Evolutionary conservation across 2,888 invertebrate genomes (phyloP), one percentile per base, ranked within the genome.

Genomic region (Diplazon laetatorius): DNA sequence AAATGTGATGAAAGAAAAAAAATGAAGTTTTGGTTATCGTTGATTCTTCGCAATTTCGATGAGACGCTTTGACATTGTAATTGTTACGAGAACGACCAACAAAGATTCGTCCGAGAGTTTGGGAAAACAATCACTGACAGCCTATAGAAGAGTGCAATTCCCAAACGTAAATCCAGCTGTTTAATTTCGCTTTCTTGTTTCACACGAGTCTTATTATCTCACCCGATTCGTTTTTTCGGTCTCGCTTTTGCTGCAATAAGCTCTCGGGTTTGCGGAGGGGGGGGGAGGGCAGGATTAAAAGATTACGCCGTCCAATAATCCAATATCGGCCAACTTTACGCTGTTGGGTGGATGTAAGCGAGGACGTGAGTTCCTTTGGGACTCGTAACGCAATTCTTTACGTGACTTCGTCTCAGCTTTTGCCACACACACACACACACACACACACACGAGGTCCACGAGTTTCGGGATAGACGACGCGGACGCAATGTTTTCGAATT

Each of bases 361-460:
- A 82, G 82, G 77, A 81, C 83, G 81, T 30, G 57, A 74, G 72
- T 84, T 85, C 85, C 85, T 80, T 62, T 62, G 85, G 85, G 85
- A 86, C 83, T 85, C 85, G 73, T 76, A 71, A 82, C 80, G 84
- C 86, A 86, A 88, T 86, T 86, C 87, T 87, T 87, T 84, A 87
- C 86, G 86, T 83, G 85, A 87, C 85, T 85, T 77, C 80, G 59
- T 76, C 63, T 75, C 72, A 65, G 25, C 60, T 22, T 25, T 79
- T n/a, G n/a, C n/a, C n/a, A n/a, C n/a, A n/a, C n/a, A n/a, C n/a
- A n/a, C n/a, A n/a, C n/a, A n/a, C n/a, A n/a, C n/a, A n/a, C n/a
- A n/a, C n/a, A n/a, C 16, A 37, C 76, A 30, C 63, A 50, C 69
- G 6, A 14, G 35, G 44, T 60, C 22, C 18, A n/a, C 55, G 60